A percentile compares a stretch with the other conserved stretches of the same genome.
Conservation (phyloP, 2,113 vertebrate species). For the Carlito syrichta region DNA sequence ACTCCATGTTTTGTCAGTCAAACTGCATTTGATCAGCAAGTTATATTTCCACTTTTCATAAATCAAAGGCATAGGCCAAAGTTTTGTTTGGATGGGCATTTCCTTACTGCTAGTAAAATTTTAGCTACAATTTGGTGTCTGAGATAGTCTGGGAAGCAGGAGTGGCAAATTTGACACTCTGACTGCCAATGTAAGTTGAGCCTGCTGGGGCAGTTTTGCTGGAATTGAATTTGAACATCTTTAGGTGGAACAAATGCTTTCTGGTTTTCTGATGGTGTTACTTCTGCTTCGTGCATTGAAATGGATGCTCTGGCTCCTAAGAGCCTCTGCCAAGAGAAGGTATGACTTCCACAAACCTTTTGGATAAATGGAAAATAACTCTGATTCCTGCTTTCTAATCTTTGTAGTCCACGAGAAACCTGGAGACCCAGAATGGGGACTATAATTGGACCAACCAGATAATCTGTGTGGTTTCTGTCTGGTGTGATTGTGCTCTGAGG, state of each 20-base stretch:
- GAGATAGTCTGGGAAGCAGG: background rate
- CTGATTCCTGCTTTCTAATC: background rate
- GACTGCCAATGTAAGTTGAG: background rate
- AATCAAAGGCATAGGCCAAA: background rate
- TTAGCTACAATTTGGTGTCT: background rate
- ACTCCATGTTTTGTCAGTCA: background rate
- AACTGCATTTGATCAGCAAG: background rate
- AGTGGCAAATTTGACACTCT: background rate
- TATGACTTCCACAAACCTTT: background rate
- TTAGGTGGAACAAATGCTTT: background rate
- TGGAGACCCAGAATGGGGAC: background rate
- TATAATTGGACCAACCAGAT: background rate
- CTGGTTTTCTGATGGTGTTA: background rate
- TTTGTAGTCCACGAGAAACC: background rate
- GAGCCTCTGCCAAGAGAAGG: background rate
- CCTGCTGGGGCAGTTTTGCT: background rate
- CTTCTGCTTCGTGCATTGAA: background rate
- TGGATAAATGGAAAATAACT: background rate
- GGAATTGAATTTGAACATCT: background rate
- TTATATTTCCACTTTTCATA: background rate
- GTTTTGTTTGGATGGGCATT: slow-evolving; percentile 5
- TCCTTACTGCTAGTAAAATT: background rate
- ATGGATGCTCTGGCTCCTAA: background rate
- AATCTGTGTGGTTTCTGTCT: background rate
- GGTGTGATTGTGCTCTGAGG: background rate